A percentile compares a stretch with the other conserved stretches of the same genome.
Evolutionary conservation across 1,140 invertebrate species (phyloP).

Genomic region (Rhagoletis zephyria): DNA sequence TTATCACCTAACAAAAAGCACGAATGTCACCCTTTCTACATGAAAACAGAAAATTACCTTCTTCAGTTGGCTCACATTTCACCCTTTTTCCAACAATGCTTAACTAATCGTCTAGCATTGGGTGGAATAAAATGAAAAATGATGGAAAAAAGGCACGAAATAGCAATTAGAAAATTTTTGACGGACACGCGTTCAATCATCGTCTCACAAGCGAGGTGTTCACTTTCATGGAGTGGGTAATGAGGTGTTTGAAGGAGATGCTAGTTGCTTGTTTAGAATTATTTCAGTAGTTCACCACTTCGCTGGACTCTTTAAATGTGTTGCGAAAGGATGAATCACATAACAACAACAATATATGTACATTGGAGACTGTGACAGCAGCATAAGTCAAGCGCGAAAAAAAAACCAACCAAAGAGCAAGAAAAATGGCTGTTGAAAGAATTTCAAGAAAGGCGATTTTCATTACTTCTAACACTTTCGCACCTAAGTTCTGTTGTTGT

Average conservation of each 20-base stretch:
- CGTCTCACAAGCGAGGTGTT: neutral
- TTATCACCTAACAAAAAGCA: neutral
- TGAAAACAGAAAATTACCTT: slow-evolving; percentile 35
- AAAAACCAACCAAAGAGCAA: neutral
- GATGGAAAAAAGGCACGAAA: slow-evolving; percentile 36
- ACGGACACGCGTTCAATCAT: slow-evolving; percentile 55
- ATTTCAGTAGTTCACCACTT: neutral
- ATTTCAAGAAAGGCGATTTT: slow-evolving; percentile 42
- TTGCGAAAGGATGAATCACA: neutral
- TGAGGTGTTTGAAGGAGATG: neutral
- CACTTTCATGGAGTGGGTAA: neutral
- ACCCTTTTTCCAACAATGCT: neutral
- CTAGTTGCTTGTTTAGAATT: neutral
- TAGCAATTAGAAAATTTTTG: slow-evolving; percentile 51
- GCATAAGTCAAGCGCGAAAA: slow-evolving; percentile 41
- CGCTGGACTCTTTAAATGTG: slow-evolving; percentile 8
- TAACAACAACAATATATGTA: neutral
- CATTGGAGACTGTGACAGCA: neutral
- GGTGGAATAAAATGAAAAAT: slow-evolving; percentile 47
- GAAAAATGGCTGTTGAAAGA: neutral
- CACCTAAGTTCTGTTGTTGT: slow-evolving; percentile 8
- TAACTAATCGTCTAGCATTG: neutral
- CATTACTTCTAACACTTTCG: slow-evolving; percentile 41
- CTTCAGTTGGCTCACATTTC: slow-evolving; percentile 7
- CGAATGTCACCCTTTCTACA: neutral